phyloP scores from a whole-genome alignment of 1,140 invertebrate genomes.

The Drosophila parvula region DNA sequence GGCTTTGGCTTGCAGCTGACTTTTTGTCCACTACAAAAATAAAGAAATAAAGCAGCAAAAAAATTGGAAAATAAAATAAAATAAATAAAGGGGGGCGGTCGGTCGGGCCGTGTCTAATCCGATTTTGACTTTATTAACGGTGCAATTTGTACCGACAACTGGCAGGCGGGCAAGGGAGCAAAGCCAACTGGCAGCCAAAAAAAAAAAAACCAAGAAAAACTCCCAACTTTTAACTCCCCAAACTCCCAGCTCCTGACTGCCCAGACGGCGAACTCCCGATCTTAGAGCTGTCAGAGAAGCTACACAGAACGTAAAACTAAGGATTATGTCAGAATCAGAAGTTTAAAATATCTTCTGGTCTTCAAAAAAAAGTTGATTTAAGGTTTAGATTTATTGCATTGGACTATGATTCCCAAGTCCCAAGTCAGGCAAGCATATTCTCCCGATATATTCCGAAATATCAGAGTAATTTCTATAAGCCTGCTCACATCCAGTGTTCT shows the following conservation, averaged over 20 bases:
- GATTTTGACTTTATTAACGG: conserved; percentile 81
- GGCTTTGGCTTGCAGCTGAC: conserved; percentile 33
- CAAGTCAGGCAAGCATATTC: too few relatives aligned
- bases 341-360: not conserved
- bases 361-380: not conserved
- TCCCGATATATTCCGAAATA: too few relatives aligned
- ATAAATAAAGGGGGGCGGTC: conserved; percentile 35
- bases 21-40: conserved; percentile 13
- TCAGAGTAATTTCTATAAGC: too few relatives aligned
- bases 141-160: conserved; percentile 76
- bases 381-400: too few relatives aligned
- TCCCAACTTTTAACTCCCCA: conserved; percentile 13
- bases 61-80: not conserved
- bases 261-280: not conserved
- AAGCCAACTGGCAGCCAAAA: conserved; percentile 35
- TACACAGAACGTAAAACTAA: not conserved
- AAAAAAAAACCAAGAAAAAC: conserved; percentile 9
- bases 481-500: too few relatives aligned
- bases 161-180: conserved; percentile 47
- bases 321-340: not conserved
- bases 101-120: conserved; percentile 68
- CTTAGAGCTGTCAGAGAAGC: not conserved
- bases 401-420: too few relatives aligned
- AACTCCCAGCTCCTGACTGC: conserved; percentile 18
- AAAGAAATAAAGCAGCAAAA: not conserved